Conservation (phyloP, 2,888 invertebrate genomes). For the Noctua pronuba region DNA sequence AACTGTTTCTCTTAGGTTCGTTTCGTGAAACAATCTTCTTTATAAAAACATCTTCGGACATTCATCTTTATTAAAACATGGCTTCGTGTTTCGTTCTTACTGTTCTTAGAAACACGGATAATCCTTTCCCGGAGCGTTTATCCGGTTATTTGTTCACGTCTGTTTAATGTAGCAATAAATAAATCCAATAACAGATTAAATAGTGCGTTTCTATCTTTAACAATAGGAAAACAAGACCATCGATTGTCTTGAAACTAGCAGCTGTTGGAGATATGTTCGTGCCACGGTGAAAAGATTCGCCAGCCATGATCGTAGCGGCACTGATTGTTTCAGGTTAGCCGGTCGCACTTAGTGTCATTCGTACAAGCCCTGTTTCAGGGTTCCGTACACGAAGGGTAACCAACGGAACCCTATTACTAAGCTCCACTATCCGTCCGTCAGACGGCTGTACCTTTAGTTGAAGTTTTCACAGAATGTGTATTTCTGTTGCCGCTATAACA, state of each 20-base stretch:
- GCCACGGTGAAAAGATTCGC: constrained; percentile 19
- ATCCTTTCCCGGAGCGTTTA: constrained; percentile 24
- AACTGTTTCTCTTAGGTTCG: not conserved
- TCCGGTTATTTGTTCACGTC: constrained; percentile 18
- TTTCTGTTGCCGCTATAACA: no score
- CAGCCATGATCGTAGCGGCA: constrained; percentile 23
- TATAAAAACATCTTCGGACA: not conserved
- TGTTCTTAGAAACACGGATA: constrained; percentile 8
- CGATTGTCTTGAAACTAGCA: not conserved
- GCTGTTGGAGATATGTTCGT: not conserved
- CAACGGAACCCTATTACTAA: no score
- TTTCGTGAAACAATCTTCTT: constrained; percentile 11
- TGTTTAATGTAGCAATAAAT: constrained; percentile 30
- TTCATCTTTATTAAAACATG: constrained; percentile 18
- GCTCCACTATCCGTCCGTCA: no score
- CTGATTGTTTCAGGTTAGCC: constrained; percentile 37
- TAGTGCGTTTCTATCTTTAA: constrained; percentile 4
- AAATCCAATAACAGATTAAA: constrained; percentile 18
- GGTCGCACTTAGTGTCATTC: constrained; percentile 21
- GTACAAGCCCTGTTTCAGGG: constrained; percentile 3
- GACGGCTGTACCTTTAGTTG: no score
- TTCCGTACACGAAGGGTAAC: no score
- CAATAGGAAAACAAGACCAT: not conserved
- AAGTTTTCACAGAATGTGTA: no score
- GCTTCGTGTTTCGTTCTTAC: not conserved